phyloP scores from a whole-genome alignment of 2,113 vertebrate genomes.

The Passer domesticus region DNA sequence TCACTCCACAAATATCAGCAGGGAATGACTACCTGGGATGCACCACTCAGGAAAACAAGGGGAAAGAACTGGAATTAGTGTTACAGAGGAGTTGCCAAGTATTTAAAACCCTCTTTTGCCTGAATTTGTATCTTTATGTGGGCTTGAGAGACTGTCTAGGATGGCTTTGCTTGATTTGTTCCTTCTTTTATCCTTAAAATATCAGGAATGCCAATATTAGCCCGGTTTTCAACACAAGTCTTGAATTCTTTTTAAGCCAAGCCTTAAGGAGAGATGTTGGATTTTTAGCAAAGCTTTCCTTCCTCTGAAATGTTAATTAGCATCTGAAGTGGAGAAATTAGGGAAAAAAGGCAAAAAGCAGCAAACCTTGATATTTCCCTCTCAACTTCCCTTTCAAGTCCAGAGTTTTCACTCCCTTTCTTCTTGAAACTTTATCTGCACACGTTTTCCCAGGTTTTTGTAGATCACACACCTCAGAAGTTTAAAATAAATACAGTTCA shows the following conservation, averaged over 20 bases:
- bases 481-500: neutral
- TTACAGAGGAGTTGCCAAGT: neutral
- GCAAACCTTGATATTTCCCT: neutral
- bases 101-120: neutral
- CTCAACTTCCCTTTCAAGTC: neutral
- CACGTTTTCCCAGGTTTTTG: neutral
- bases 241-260: neutral
- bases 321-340: neutral
- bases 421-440: neutral
- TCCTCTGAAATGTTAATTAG: conserved; percentile 44
- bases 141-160: neutral
- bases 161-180: neutral
- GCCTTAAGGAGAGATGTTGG: neutral
- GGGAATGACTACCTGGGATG: neutral
- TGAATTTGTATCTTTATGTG: neutral
- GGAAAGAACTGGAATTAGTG: neutral
- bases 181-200: neutral
- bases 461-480: neutral
- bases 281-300: neutral
- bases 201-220: conserved; percentile 13
- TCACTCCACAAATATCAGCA: neutral
- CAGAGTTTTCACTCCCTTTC: neutral
- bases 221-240: neutral
- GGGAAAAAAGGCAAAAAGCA: neutral
- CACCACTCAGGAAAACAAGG: neutral